phyloP scores from a whole-genome alignment of 2,113 vertebrate genomes.

The Ictidomys tridecemlineatus region DNA sequence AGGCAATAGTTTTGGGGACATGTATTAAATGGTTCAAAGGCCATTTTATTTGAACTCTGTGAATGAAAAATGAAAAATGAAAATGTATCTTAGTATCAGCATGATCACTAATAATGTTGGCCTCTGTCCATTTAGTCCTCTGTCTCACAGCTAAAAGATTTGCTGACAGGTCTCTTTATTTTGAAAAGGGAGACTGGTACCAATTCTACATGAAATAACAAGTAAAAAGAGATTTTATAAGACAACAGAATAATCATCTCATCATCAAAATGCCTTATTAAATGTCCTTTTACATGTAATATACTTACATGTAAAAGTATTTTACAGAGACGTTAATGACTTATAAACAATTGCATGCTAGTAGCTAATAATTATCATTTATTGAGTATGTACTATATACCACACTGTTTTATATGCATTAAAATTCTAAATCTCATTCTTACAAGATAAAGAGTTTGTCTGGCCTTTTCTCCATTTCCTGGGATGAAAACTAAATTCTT shows the following conservation, averaged over 20 bases:
- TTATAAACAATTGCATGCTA: not conserved
- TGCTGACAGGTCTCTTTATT: not conserved
- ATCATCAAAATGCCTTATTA: constrained; percentile 2
- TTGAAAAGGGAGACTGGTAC: not conserved
- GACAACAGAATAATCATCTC: not conserved
- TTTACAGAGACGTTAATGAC: not conserved
- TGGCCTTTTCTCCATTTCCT: not conserved
- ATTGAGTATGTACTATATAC: not conserved
- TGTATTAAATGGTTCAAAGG: not conserved
- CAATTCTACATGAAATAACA: not conserved
- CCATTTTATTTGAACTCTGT: not conserved
- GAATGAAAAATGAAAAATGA: not conserved
- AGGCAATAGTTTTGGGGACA: not conserved
- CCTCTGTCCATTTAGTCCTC: not conserved
- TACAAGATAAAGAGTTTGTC: not conserved
- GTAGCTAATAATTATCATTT: not conserved
- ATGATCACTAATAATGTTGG: not conserved
- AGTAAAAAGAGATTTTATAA: constrained; percentile 11
- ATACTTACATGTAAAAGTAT: not conserved
- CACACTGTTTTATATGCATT: not conserved
- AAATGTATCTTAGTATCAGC: not conserved
- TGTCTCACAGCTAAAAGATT: not conserved
- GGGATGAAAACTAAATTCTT: not conserved
- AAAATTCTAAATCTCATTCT: not conserved
- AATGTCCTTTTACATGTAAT: not conserved